phyloP scores from a whole-genome alignment of 2,888 invertebrate genomes.

The Diaprepes abbreviatus region DNA sequence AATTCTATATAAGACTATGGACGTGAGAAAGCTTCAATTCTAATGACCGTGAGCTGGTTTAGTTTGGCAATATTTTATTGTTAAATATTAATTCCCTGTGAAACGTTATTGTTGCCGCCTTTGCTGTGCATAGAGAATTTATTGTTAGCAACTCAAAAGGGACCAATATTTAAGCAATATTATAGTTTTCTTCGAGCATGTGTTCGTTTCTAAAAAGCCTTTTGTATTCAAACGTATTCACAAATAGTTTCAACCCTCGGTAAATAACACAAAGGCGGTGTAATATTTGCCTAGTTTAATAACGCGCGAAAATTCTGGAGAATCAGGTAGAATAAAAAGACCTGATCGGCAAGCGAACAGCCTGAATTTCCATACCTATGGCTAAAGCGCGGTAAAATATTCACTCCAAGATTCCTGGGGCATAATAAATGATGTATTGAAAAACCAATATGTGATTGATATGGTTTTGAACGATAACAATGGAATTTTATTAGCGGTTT shows the following conservation, averaged over 20 bases:
- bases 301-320: conserved; percentile 37
- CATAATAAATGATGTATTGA: conserved; percentile 47
- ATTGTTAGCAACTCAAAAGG: too few species aligned
- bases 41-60: too few species aligned
- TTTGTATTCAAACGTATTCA: conserved; percentile 46
- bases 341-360: conserved; percentile 24
- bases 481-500: conserved; percentile 47
- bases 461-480: conserved; percentile 47
- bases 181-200: conserved; percentile 24
- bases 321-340: conserved; percentile 32
- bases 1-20: too few species aligned
- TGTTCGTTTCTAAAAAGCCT: conserved; percentile 29
- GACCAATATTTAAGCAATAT: conserved; percentile 11
- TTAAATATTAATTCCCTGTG: too few species aligned
- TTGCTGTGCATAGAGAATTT: too few species aligned
- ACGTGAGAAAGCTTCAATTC: too few species aligned
- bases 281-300: conserved; percentile 47
- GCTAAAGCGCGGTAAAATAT: conserved; percentile 40
- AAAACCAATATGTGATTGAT: conserved; percentile 47
- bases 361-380: conserved; percentile 17
- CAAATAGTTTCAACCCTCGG: conserved; percentile 37
- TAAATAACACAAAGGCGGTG: conserved; percentile 43
- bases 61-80: too few species aligned
- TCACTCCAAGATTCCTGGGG: conserved; percentile 39
- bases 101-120: too few species aligned